These are phyloP conservation scores for Olivierus martensii DNA, from an alignment of 1,140 invertebrate genomes.

Conservation along the genomic window DNA sequence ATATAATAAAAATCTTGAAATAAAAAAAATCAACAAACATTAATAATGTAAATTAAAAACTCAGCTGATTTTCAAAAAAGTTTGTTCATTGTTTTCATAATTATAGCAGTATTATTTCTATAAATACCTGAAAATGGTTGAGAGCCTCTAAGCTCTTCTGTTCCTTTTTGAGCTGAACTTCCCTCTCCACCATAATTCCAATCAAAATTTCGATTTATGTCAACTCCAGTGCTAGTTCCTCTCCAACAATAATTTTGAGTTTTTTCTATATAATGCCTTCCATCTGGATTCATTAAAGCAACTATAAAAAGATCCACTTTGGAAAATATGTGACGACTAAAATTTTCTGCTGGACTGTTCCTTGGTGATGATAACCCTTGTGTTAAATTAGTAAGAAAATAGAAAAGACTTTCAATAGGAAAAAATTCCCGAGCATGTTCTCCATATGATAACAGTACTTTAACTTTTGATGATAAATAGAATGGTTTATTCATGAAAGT, in stretches of 20 bases:
- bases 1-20: too few relatives aligned
- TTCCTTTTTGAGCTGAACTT: neutral
- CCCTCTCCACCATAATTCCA: conserved; percentile 1
- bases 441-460: neutral
- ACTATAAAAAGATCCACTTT: neutral
- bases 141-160: neutral
- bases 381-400: neutral
- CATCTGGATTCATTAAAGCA: conserved; percentile 1
- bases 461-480: neutral
- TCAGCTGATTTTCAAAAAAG: too few relatives aligned
- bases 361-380: neutral
- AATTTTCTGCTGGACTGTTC: neutral
- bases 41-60: too few relatives aligned
- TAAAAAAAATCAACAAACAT: too few relatives aligned
- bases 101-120: too few relatives aligned
- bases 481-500: neutral
- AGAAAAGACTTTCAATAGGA: neutral
- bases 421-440: neutral
- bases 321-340: neutral
- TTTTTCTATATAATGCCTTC: neutral
- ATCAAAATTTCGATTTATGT: neutral
- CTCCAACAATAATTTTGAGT: neutral
- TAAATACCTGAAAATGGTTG: neutral
- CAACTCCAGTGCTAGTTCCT: neutral
- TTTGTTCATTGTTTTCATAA: too few relatives aligned